phyloP scores from a whole-genome alignment of 2,797 vertebrate species.

The Acrossocheilus wenchowensis region DNA sequence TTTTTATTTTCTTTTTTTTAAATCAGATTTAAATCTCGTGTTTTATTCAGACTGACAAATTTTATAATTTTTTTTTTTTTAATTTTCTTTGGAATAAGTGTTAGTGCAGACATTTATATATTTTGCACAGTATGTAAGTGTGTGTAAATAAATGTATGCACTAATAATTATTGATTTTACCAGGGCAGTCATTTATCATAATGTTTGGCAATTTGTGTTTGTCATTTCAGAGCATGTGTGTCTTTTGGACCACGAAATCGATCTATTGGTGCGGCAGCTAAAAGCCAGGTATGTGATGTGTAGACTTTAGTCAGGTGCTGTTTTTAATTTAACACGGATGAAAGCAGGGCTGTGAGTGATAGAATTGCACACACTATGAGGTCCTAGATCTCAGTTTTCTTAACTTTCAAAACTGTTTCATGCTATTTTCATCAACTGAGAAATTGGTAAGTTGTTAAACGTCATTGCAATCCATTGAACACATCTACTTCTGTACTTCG shows the following conservation, averaged over 20 bases:
- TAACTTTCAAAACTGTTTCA: not conserved
- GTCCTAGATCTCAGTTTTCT: not conserved
- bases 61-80: too few relatives aligned
- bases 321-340: not conserved
- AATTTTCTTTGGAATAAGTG: too few relatives aligned
- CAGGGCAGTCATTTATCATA: not conserved
- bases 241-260: constrained; percentile 96
- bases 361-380: not conserved
- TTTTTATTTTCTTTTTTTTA: too few relatives aligned
- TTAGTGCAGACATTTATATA: too few relatives aligned
- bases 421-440: not conserved
- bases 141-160: not conserved
- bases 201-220: not conserved
- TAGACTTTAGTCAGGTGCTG: not conserved
- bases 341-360: not conserved
- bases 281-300: constrained; percentile 88
- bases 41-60: not conserved
- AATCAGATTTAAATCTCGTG: not conserved
- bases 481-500: not conserved
- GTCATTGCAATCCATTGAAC: not conserved
- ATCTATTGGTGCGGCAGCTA: constrained; percentile 94
- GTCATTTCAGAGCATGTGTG: constrained; percentile 86
- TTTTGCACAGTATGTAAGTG: too few relatives aligned
- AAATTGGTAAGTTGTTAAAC: not conserved
- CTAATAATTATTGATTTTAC: not conserved